Evolutionary conservation across 2,113 vertebrate species (phyloP), one percentile per base, ranked within the genome.

Genomic region (Rhegmatorhina hoffmannsi): DNA sequence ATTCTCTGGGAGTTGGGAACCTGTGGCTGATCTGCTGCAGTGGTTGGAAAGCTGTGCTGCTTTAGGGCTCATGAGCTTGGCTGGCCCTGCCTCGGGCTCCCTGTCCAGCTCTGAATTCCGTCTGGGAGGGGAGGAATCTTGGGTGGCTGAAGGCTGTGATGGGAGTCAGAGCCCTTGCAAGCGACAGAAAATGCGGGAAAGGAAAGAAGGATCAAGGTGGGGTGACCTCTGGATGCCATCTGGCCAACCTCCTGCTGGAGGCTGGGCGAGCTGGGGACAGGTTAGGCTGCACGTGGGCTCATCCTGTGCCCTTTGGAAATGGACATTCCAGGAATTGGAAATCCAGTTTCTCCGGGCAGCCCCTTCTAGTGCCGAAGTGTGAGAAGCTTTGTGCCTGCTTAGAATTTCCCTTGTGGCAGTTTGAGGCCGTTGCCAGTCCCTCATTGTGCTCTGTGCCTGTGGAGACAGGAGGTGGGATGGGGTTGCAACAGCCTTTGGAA

Each of bases 1-100:
- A 17, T 92, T 92, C 74, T 36, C 56, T 84, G 86, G 92, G 89
- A 47, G 55, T 79, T n/a, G 58, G 72, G 84, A 91, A 82, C 60
- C 69, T 70, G 77, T 34, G 80, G 75, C 68, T 78, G 88, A 25
- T 85, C 50, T 50, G 69, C 38, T 64, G 89, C 69, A 64, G 76
- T 11, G 29, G 18, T 59, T 92, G 75, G 81, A 60, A 75, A 82
- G 58, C 87, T 10, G 1, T 75, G 66, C 84, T 92, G n/a, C 80
- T 94, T 15, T 50, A 52, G 58, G 81, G 52, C 87, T 91, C 58
- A 29, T 33, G 46, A 43, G 56, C 64, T 33, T 59, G 63, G 62
- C 78, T 63, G 91, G 64, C 73, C 0, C 83, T 87, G 63, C 73
- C n/a, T 33, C 23, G 40, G 19, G 47, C 66, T 76, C 53, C 28